Evolutionary conservation across 2,888 invertebrate genomes (phyloP).

Genomic region (Drosophila kuntzei): DNA sequence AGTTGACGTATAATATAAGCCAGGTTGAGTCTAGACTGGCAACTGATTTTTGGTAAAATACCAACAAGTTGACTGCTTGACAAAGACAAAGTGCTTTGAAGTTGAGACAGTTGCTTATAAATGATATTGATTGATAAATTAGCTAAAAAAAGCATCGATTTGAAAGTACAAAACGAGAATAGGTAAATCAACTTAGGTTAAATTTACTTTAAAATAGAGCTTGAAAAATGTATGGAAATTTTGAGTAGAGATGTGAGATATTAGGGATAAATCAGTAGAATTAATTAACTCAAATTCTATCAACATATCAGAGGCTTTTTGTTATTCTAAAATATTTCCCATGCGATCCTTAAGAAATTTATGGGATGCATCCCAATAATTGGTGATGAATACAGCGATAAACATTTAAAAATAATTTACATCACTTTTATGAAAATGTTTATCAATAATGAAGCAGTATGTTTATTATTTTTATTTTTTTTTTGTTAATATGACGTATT

Average conservation of each 20-base stretch:
- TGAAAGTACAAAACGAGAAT: constrained; percentile 1
- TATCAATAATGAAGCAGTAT: no score
- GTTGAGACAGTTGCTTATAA: constrained; percentile 58
- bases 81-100: constrained; percentile 75
- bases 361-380: no score
- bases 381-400: no score
- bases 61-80: constrained; percentile 38
- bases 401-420: no score
- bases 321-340: background rate
- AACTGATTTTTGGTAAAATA: constrained; percentile 20
- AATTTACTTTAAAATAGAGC: constrained; percentile 12
- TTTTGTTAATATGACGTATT: no score
- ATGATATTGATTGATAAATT: constrained; percentile 77
- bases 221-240: background rate
- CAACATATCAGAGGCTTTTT: background rate
- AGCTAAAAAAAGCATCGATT: constrained; percentile 34
- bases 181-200: constrained; percentile 5
- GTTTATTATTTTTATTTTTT: no score
- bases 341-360: background rate
- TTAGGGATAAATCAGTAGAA: background rate
- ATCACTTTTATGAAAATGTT: no score
- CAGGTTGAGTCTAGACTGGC: constrained; percentile 27
- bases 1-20: constrained; percentile 34
- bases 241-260: no score
- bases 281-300: background rate